phyloP scores from a whole-genome alignment of 2,113 vertebrate species.

The Xyrauchen texanus region DNA sequence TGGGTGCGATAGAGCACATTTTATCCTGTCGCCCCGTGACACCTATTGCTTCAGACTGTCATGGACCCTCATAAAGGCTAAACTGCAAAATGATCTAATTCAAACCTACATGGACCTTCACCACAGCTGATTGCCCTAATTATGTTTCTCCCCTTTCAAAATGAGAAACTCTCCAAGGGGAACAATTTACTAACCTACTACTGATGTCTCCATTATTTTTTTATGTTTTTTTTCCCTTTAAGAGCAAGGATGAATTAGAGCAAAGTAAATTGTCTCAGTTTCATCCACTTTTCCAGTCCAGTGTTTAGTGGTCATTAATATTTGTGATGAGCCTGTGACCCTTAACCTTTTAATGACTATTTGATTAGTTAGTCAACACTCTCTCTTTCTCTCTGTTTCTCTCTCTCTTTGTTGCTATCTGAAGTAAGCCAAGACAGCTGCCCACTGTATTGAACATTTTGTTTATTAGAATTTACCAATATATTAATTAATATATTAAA shows the following conservation, averaged over 20 bases:
- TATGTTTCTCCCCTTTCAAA: constrained; percentile 32
- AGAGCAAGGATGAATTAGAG: background rate
- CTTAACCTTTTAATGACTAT: too few species aligned
- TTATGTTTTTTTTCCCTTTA: background rate
- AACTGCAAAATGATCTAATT: constrained; percentile 45
- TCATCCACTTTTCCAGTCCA: too few species aligned
- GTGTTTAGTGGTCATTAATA: too few species aligned
- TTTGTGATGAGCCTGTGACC: too few species aligned
- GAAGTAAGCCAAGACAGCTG: too few species aligned
- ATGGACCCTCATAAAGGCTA: constrained; percentile 43
- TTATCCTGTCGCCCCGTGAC: constrained; percentile 41
- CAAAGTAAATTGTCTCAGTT: too few species aligned
- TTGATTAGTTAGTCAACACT: too few species aligned
- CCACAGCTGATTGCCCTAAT: constrained; percentile 43
- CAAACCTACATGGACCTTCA: constrained; percentile 33
- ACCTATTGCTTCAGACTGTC: constrained; percentile 31
- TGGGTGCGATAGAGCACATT: constrained; percentile 28
- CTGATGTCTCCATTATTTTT: background rate
- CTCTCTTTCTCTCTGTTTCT: too few species aligned
- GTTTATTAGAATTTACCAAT: too few species aligned
- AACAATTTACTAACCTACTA: constrained; percentile 21
- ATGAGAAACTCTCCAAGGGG: constrained; percentile 48
- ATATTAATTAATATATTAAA: too few species aligned
- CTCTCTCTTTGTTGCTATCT: too few species aligned
- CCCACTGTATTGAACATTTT: too few species aligned